Conservation (phyloP, 1,140 invertebrate species). For the Mamestra configurata region DNA sequence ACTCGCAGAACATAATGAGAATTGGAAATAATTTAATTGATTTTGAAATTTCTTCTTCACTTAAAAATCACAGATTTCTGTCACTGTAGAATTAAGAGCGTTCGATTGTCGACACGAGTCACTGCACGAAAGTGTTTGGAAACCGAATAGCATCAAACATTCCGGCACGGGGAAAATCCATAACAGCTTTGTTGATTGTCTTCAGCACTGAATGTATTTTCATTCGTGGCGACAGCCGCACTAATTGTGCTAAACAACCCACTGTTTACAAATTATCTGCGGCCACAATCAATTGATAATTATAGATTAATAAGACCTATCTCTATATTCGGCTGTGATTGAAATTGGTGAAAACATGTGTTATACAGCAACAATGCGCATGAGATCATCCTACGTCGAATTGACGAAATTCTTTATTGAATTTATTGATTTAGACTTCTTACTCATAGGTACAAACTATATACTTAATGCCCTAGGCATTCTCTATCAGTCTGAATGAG, state of each 20-base stretch:
- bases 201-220: conserved; percentile 69
- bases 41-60: conserved; percentile 41
- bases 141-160: conserved; percentile 64
- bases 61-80: background rate
- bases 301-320: conserved; percentile 50
- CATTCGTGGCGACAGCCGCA: conserved; percentile 63
- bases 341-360: conserved; percentile 19
- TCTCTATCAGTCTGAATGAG: too few relatives aligned
- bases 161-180: conserved; percentile 71
- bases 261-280: conserved; percentile 83
- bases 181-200: conserved; percentile 80
- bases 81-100: background rate
- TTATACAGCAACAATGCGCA: background rate
- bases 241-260: conserved; percentile 73
- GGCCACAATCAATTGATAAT: conserved; percentile 77
- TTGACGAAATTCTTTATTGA: background rate
- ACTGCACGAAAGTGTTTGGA: conserved; percentile 51
- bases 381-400: background rate
- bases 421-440: too few relatives aligned
- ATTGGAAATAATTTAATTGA: conserved; percentile 10
- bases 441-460: too few relatives aligned
- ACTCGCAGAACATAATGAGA: conserved; percentile 37
- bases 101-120: background rate
- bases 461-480: too few relatives aligned
- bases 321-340: conserved; percentile 22